Base-by-base conservation (phyloP, 2,113 vertebrate genomes). In the Cairina moschata region DNA sequence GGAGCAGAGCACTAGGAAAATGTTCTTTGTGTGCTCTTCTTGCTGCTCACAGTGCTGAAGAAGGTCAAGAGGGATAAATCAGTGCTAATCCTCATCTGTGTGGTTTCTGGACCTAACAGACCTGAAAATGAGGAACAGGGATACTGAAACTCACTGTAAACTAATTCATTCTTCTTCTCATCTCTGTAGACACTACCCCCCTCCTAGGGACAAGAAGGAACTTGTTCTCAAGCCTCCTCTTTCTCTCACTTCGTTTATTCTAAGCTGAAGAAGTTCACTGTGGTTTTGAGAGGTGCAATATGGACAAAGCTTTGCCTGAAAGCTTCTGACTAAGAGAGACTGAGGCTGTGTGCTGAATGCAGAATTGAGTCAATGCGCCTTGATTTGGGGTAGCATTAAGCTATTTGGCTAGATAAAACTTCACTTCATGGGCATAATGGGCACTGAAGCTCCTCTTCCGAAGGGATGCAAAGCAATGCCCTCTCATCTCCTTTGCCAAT, bases 321-420 rank as follows among this genome's bases (percentile, higher is more conserved):
- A 94, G 85, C 65, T 22, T 54, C 86, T 94, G 90, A 83, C 83
- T 96, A 89, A 93, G 90, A 91, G 94, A 62, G 81, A 67, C 62
- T 34, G 67, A 95, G 21, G 42, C 73, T 94, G 82, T 0, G 5
- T 86, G 88, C 76, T 94, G 93, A 94, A 96, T 94, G 90, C 77
- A 88, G 62, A 85, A 94, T 82, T 0, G 2, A 79, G 76, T 81
- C 91, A 86, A 68, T 90, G 69, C 78, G 59, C 90, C 93, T 96
- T 91, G 88, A 84, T 95, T 95, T 90, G 6, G 6, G 44, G 88
- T 85, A 79, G 81, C 80, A 72, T 92, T 85, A 92, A 95, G 89
- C 62, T 76, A 29, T 92, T 95, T 93, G 65, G 32, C 83, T 88
- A 71, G 68, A 83, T 93, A 88, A 82, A 79, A 86, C 94, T 93